Conservation (phyloP, 2,888 invertebrate genomes). For the Conomelus anceps region DNA sequence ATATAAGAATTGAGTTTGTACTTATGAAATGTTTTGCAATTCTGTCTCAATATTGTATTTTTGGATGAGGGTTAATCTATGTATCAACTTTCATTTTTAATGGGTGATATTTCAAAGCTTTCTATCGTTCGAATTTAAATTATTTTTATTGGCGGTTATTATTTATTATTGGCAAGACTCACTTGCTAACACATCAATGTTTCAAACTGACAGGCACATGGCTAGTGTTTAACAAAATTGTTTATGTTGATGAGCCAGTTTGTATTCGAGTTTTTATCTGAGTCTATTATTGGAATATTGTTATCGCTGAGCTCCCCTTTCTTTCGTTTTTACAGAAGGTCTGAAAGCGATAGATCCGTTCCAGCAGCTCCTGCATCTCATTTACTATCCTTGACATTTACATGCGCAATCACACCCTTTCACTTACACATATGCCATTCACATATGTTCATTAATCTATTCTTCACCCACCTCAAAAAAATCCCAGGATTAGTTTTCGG, state of each 20-base stretch:
- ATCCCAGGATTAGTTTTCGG: no score
- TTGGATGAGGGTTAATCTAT: no score
- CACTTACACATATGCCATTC: not conserved
- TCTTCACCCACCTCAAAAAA: not conserved
- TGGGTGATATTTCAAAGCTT: not conserved
- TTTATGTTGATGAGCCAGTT: not conserved
- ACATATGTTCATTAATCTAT: not conserved
- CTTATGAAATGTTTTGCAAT: no score
- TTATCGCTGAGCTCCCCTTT: not conserved
- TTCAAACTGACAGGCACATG: not conserved
- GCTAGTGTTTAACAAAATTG: not conserved
- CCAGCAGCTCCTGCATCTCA: not conserved
- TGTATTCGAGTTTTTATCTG: not conserved
- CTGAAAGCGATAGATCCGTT: not conserved
- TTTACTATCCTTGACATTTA: not conserved
- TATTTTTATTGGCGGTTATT: not conserved
- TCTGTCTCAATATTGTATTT: no score
- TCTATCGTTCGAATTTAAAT: not conserved
- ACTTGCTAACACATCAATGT: no score
- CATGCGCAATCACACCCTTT: not conserved
- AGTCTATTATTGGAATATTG: not conserved
- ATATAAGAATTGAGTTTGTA: no score
- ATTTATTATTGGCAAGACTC: not conserved
- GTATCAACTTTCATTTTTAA: not conserved
- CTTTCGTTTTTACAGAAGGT: not conserved